phyloP scores from a whole-genome alignment of 2,888 invertebrate species.

The Copidosoma aretas region DNA sequence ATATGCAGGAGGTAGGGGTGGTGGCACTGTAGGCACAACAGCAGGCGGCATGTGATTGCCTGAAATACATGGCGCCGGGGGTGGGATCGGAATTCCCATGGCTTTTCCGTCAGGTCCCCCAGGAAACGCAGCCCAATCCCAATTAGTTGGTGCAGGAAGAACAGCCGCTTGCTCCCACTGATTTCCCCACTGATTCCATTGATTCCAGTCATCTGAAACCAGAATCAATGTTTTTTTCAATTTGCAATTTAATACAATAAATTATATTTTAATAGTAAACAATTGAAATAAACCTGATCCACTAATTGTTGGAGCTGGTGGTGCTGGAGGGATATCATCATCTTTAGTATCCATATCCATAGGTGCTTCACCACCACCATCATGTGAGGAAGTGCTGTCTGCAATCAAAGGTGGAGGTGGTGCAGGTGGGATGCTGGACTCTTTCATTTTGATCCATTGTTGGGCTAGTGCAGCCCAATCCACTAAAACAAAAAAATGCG shows the following conservation, averaged over 20 bases:
- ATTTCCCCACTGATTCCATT: constrained; percentile 56
- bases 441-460: constrained; percentile 98
- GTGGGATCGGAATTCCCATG: constrained; percentile 54
- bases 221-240: not conserved
- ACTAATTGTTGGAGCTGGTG: constrained; percentile 59
- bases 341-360: constrained; percentile 86
- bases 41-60: constrained; percentile 50
- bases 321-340: constrained; percentile 63
- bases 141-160: constrained; percentile 53
- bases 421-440: constrained; percentile 70
- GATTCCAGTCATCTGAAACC: constrained; percentile 53
- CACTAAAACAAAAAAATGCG: constrained; percentile 64
- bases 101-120: constrained; percentile 58
- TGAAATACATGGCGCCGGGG: constrained; percentile 57
- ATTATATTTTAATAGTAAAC: constrained; percentile 6
- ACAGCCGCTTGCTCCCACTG: constrained; percentile 58
- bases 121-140: constrained; percentile 60
- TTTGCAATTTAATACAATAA: not conserved
- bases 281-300: constrained; percentile 52
- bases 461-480: constrained; percentile 97
- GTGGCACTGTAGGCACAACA: constrained; percentile 49
- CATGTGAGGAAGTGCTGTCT: constrained; percentile 59
- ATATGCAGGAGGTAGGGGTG: constrained; percentile 47
- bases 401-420: constrained; percentile 64
- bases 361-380: constrained; percentile 83